These are phyloP conservation scores for Chrysopa pallens DNA, from an alignment of 1,140 invertebrate species.

Conservation along the genomic window DNA sequence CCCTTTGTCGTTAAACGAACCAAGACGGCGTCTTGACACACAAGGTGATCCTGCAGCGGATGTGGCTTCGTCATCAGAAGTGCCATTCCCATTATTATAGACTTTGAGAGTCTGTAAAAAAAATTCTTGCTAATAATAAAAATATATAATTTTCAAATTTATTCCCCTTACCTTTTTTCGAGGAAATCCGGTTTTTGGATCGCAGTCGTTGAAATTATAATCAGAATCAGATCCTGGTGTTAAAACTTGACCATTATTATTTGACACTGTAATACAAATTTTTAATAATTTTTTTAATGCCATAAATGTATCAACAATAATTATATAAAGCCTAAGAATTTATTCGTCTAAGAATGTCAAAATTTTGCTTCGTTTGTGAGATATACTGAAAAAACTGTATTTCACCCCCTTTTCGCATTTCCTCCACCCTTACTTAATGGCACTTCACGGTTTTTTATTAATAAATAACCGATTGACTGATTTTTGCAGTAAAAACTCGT, in stretches of 20 bases:
- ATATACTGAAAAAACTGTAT: no score
- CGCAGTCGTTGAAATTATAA: constrained; percentile 43
- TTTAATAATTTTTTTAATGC: no score
- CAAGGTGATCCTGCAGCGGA: constrained; percentile 46
- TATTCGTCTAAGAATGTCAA: no score
- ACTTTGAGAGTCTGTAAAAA: constrained; percentile 10
- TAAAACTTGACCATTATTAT: constrained; percentile 42
- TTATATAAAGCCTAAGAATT: no score
- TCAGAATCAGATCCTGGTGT: constrained; percentile 59
- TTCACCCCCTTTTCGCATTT: no score
- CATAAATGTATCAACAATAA: no score
- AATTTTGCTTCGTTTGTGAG: no score
- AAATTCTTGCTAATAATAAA: background rate
- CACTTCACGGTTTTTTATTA: no score
- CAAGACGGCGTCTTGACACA: constrained; percentile 41
- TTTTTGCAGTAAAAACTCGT: no score
- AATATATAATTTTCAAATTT: background rate
- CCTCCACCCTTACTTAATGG: no score
- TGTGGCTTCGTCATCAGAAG: constrained; percentile 38
- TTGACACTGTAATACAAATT: constrained; percentile 19
- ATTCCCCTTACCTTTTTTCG: constrained; percentile 24
- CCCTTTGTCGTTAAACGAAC: constrained; percentile 32
- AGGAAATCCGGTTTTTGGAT: constrained; percentile 44
- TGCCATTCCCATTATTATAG: constrained; percentile 22
- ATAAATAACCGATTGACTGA: no score